Evolutionary conservation across 2,113 vertebrate genomes (phyloP).

Genomic region (Pedionomus torquatus): DNA sequence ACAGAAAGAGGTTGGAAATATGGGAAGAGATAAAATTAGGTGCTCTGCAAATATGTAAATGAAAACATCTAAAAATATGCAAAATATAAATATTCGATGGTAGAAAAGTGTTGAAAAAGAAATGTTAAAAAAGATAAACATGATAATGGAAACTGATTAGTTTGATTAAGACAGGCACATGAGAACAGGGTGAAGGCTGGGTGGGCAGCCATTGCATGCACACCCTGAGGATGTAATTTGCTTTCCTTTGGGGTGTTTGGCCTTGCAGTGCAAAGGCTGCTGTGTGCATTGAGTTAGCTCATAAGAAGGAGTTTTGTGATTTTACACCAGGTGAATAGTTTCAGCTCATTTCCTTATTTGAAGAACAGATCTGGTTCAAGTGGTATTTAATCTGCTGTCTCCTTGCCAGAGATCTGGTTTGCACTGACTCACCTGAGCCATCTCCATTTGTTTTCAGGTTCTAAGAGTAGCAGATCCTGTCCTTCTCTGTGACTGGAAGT

Average conservation of each 20-base stretch:
- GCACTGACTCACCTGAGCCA: background rate
- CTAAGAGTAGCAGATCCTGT: background rate
- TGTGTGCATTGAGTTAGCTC: background rate
- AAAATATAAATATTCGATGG: background rate
- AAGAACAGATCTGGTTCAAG: background rate
- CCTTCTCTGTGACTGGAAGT: background rate
- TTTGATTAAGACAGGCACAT: background rate
- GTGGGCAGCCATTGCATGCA: background rate
- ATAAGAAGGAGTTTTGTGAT: background rate
- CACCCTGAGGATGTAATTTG: background rate
- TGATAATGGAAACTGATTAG: background rate
- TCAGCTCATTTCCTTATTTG: background rate
- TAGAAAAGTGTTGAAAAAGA: background rate
- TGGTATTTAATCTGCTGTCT: background rate
- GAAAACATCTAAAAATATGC: slow-evolving; percentile 19
- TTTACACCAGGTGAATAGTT: background rate
- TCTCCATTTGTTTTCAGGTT: background rate
- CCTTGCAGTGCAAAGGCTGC: background rate
- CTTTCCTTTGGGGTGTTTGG: background rate
- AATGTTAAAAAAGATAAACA: background rate
- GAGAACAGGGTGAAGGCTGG: background rate
- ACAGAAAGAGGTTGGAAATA: slow-evolving; percentile 18
- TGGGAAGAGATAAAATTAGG: slow-evolving; percentile 7
- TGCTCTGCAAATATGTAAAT: slow-evolving; percentile 15
- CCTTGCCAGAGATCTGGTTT: background rate